phyloP scores from a whole-genome alignment of 1,140 invertebrate species.

The Drosophila mayri region DNA sequence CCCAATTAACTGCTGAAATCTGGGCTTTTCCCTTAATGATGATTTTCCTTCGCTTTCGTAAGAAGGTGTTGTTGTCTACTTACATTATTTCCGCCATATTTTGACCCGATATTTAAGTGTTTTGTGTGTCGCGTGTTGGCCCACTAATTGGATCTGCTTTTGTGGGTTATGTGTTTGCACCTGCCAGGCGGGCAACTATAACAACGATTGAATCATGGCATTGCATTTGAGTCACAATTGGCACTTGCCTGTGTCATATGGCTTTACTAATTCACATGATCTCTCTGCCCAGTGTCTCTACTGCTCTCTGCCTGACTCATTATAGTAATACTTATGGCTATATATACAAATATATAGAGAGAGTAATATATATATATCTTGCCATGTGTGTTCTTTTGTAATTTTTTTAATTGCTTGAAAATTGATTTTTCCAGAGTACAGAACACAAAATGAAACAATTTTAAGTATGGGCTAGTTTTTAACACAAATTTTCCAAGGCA shows the following conservation, averaged over 20 bases:
- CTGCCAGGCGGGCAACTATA: constrained; percentile 11
- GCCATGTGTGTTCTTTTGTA: constrained; percentile 66
- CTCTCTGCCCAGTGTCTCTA: not conserved
- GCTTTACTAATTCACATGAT: constrained; percentile 36
- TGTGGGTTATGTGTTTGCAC: constrained; percentile 5
- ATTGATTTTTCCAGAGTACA: constrained; percentile 63
- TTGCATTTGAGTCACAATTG: constrained; percentile 60
- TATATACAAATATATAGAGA: not conserved
- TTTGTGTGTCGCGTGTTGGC: constrained; percentile 35
- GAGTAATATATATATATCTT: constrained; percentile 4
- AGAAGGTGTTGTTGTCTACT: constrained; percentile 16
- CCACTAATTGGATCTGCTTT: constrained; percentile 37
- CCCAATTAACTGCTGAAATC: constrained; percentile 22
- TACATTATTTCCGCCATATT: constrained; percentile 20
- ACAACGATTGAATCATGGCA: constrained; percentile 34
- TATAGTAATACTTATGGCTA: constrained; percentile 22
- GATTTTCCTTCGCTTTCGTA: not conserved
- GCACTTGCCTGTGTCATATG: constrained; percentile 59
- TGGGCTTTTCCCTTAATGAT: not conserved
- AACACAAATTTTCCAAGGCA: constrained; percentile 13
- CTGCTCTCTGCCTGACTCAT: constrained; percentile 17
- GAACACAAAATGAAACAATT: constrained; percentile 10
- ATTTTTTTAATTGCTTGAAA: constrained; percentile 75
- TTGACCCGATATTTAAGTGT: constrained; percentile 2
- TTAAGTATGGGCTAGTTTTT: constrained; percentile 7